Evolutionary conservation across 2,797 vertebrate species (phyloP).

Genomic region (Telmatherina bonti): DNA sequence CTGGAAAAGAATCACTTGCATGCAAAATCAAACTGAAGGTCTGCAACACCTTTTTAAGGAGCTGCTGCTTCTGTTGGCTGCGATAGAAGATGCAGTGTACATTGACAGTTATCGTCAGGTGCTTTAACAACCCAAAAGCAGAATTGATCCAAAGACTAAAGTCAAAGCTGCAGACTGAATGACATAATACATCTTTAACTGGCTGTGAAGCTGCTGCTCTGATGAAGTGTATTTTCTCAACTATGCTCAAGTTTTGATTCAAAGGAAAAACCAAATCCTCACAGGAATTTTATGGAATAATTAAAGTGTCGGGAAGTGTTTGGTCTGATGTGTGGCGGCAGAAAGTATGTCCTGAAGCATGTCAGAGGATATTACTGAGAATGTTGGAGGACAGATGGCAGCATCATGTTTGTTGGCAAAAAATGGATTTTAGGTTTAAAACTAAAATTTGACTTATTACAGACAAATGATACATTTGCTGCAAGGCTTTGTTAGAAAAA

Average conservation of each 20-base stretch:
- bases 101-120: neutral
- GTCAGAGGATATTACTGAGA: neutral
- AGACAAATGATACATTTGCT: neutral
- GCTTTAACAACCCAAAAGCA: neutral
- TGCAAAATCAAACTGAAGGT: neutral
- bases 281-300: neutral
- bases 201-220: neutral
- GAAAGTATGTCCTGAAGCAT: neutral
- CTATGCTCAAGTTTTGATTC: neutral
- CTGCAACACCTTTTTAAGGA: neutral
- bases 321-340: neutral
- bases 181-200: neutral
- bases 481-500: no score
- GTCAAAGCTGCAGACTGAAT: slow-evolving; percentile 1
- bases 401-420: neutral
- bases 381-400: neutral
- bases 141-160: slow-evolving; percentile 1
- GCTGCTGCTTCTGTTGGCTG: neutral
- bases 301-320: neutral
- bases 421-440: neutral
- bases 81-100: neutral
- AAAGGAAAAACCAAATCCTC: neutral
- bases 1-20: neutral
- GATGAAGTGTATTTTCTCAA: neutral
- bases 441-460: neutral